These are phyloP conservation scores for Spodoptera exigua DNA, from an alignment of 2,888 invertebrate species.

Conservation along the genomic window DNA sequence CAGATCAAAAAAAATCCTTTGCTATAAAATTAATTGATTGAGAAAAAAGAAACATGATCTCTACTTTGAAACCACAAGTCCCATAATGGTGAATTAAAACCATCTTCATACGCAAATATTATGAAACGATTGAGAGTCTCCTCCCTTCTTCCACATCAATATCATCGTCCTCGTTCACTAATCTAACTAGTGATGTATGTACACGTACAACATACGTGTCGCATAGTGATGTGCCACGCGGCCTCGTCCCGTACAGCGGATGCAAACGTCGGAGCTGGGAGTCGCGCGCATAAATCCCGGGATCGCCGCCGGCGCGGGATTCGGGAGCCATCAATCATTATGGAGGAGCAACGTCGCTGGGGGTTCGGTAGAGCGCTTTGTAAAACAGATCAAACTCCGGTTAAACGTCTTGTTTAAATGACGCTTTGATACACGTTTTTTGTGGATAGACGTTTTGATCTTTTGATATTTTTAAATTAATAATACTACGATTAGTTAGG, in stretches of 20 bases:
- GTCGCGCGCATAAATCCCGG: slow-evolving; percentile 83
- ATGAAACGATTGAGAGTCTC: not conserved
- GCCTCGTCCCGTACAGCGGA: slow-evolving; percentile 68
- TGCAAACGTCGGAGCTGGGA: slow-evolving; percentile 77
- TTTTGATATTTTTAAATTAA: slow-evolving; percentile 11
- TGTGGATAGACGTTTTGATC: no score
- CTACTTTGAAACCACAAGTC: no score
- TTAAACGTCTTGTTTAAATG: slow-evolving; percentile 45
- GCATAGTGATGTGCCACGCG: slow-evolving; percentile 51
- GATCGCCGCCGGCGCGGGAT: slow-evolving; percentile 85
- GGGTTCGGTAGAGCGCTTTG: slow-evolving; percentile 64
- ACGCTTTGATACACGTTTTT: slow-evolving; percentile 19
- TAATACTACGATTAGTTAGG: no score
- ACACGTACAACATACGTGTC: slow-evolving; percentile 41
- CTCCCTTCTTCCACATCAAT: slow-evolving; percentile 7
- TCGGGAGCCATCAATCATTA: slow-evolving; percentile 87
- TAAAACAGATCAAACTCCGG: slow-evolving; percentile 52
- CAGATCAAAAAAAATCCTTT: no score
- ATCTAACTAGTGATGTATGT: slow-evolving; percentile 34
- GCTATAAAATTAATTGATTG: no score
- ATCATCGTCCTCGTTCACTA: slow-evolving; percentile 23
- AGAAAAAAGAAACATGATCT: no score
- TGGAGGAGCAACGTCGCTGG: slow-evolving; percentile 77
- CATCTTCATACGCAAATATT: no score
- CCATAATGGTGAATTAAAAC: no score